These are phyloP conservation scores for Glaucomys volans DNA, from an alignment of 2,113 vertebrate genomes.

Conservation along the genomic window DNA sequence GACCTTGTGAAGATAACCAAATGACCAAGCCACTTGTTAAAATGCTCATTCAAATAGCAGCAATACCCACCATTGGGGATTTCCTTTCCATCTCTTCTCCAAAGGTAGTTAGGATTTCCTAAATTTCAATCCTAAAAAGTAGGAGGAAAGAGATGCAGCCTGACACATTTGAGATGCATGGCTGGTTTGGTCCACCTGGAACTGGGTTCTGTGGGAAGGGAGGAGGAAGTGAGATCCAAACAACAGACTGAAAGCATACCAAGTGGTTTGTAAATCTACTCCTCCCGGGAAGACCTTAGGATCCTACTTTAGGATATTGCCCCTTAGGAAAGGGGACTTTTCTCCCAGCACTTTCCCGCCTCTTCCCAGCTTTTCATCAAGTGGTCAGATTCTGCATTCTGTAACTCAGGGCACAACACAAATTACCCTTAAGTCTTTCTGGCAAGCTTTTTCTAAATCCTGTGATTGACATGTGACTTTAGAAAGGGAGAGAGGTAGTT, in stretches of 20 bases:
- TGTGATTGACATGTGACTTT: background rate
- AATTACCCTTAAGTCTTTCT: background rate
- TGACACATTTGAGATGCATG: too few species aligned
- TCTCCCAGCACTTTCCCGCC: background rate
- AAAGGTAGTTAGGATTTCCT: background rate
- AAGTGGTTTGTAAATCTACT: background rate
- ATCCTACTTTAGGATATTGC: background rate
- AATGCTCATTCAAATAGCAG: background rate
- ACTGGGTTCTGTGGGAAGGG: accelerated
- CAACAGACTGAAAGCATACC: background rate
- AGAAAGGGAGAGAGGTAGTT: background rate
- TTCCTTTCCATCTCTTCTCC: background rate
- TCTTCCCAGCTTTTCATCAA: background rate
- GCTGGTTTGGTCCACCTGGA: background rate
- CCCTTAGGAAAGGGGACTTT: background rate
- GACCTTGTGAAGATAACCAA: background rate
- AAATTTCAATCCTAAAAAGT: background rate
- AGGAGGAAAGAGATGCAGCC: background rate
- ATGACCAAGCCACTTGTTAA: background rate
- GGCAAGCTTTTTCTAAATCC: background rate
- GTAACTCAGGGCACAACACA: background rate
- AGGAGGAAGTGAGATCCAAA: background rate
- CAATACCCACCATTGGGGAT: too few species aligned
- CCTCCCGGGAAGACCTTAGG: background rate
- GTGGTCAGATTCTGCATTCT: background rate